These are phyloP conservation scores for Kradibia gibbosae DNA, from an alignment of 1,140 invertebrate genomes.

Conservation along the genomic window DNA sequence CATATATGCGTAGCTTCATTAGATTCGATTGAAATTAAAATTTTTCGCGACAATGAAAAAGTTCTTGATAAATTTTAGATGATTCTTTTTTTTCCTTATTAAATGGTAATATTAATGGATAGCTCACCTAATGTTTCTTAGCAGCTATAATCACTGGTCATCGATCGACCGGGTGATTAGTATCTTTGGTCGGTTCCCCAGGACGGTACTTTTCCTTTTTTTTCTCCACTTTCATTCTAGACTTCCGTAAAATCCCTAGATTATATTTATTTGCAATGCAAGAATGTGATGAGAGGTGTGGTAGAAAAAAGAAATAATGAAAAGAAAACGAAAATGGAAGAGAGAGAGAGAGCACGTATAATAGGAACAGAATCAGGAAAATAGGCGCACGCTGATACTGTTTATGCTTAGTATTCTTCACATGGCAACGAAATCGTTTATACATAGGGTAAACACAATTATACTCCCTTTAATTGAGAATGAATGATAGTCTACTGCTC, in stretches of 20 bases:
- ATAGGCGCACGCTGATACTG: background rate
- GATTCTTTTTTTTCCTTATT: background rate
- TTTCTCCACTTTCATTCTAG: constrained; percentile 16
- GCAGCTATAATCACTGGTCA: background rate
- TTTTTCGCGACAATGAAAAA: background rate
- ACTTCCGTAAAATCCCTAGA: background rate
- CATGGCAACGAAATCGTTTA: background rate
- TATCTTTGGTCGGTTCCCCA: constrained; percentile 7
- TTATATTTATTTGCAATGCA: background rate
- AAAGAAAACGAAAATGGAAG: background rate
- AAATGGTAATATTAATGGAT: too few relatives aligned
- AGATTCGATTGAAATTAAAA: background rate
- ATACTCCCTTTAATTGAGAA: background rate
- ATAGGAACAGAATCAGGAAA: too few relatives aligned
- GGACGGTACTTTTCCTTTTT: constrained; percentile 1
- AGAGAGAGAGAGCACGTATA: background rate
- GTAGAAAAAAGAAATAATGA: background rate
- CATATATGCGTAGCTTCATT: background rate
- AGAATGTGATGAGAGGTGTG: background rate
- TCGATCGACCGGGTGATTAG: constrained; percentile 4
- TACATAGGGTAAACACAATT: background rate
- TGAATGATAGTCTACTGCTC: background rate
- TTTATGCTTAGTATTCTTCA: background rate
- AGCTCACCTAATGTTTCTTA: constrained; percentile 5
- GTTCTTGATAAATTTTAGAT: background rate